These are phyloP conservation scores for Paragorgia papillata DNA, from an alignment of 92 coral and sea anemone genomes.

Conservation along the genomic window DNA sequence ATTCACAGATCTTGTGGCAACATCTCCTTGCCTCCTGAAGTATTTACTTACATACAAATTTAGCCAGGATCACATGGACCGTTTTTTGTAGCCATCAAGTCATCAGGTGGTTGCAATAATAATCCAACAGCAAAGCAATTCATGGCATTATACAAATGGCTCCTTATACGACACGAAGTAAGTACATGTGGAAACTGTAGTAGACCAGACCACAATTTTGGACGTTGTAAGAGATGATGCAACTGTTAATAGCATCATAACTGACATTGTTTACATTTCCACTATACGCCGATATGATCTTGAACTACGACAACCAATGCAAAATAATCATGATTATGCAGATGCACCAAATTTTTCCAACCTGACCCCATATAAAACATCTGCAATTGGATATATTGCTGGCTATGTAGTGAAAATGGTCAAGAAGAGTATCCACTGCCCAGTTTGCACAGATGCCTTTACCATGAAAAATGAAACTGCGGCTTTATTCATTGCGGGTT, in stretches of 20 bases:
- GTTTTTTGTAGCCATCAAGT: constrained; percentile 18
- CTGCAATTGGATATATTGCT: constrained; percentile 14
- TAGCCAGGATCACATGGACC: constrained; percentile 28
- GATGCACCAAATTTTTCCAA: constrained; percentile 6
- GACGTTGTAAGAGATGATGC: no score
- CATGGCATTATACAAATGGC: constrained; percentile 11
- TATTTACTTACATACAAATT: constrained; percentile 16
- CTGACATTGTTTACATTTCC: background rate
- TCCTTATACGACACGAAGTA: background rate
- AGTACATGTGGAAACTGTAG: no score
- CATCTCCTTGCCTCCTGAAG: background rate
- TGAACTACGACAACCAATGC: background rate
- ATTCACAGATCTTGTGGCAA: constrained; percentile 15
- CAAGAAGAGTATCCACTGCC: background rate
- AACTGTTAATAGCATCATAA: no score
- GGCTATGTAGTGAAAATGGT: constrained; percentile 23
- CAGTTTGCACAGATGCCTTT: background rate
- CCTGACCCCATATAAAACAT: background rate
- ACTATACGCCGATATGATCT: constrained; percentile 8
- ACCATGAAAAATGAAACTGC: no score
- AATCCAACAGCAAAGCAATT: constrained; percentile 18
- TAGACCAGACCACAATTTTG: no score
- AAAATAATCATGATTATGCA: constrained; percentile 8
- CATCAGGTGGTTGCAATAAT: constrained; percentile 23
- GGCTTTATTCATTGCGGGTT: no score